Conservation (phyloP, 1,140 invertebrate species). For the Tetramorium simillimum region DNA sequence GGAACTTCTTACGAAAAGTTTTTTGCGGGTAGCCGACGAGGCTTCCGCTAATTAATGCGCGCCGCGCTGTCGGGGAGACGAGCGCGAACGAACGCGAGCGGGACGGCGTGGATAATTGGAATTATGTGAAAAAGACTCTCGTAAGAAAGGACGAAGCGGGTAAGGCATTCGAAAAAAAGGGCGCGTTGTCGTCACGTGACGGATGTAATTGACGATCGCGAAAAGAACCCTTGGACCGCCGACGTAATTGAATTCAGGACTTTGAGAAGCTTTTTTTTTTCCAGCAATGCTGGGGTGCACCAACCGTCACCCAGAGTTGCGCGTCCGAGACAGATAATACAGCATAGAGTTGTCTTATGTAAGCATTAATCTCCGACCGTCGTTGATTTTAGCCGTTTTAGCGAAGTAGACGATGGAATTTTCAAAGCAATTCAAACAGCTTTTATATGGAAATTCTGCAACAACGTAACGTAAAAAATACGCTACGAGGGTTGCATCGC, state of each 20-base stretch:
- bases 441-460: neutral
- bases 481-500: neutral
- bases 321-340: neutral
- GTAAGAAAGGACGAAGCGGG: conserved; percentile 63
- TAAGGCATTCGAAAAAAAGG: conserved; percentile 62
- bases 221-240: conserved; percentile 41
- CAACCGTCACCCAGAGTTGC: conserved; percentile 5
- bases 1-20: conserved; percentile 68
- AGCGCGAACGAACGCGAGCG: conserved; percentile 54
- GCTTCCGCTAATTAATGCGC: conserved; percentile 83
- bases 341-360: neutral
- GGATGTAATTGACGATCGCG: conserved; percentile 82
- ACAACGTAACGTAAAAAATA: neutral
- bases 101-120: conserved; percentile 82
- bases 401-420: neutral
- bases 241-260: conserved; percentile 83
- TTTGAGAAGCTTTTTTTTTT: conserved; percentile 51
- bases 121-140: conserved; percentile 81
- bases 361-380: neutral
- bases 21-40: conserved; percentile 64
- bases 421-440: neutral
- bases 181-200: conserved; percentile 79
- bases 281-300: neutral
- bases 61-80: conserved; percentile 48
- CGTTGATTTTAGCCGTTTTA: neutral